Evolutionary conservation across 2,888 invertebrate species (phyloP), one percentile per base, ranked within the genome.

Genomic region (Meandrusa payeni): DNA sequence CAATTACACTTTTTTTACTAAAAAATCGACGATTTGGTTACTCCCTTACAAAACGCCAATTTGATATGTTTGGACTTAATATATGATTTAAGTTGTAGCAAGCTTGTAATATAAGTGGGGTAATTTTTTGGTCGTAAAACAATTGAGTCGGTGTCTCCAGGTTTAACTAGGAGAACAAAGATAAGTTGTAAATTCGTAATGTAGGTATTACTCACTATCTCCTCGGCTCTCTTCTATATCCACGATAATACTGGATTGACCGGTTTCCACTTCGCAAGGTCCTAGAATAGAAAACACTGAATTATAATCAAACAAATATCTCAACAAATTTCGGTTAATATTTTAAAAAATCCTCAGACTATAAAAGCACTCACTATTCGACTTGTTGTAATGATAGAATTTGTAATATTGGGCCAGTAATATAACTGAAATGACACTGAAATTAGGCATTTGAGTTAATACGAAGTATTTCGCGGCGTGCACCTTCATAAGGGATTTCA

Each of bases 211-310:
- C 95, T 94, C 90, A 96, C 96, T 93, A 62, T 90, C 89, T 55
- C 94, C 95, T 76, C 93, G 90, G 74, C 96, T 96, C 77, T 97
- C 97, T 76, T 95, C 95, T 55, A 96, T 95, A 70, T 96, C 96
- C 57, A 97, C 89, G 63, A 97, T 96, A 52, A 96, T 95, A 71
- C 95, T 96, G 20, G 95, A 94, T 66, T 95, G 94, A 22, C 95
- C 95, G 44, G 93, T 94, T 87, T 95, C 95, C 62, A 95, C 94
- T 76, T 96, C 95, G 82, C 96, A 97, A 76, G 88, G 85, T 60
- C 88, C 88, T 88, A 71, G 9, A 69, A 72, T 47, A 37, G 50
- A 28, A 12, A 19, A 4, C 5, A 28, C 7, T 9, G 2, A 17
- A 27, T 22, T 19, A 19, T 34, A 7, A 22, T 17, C 10, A 28